Evolutionary conservation across 2,113 vertebrate genomes (phyloP).

Genomic region (Gadus chalcogrammus): DNA sequence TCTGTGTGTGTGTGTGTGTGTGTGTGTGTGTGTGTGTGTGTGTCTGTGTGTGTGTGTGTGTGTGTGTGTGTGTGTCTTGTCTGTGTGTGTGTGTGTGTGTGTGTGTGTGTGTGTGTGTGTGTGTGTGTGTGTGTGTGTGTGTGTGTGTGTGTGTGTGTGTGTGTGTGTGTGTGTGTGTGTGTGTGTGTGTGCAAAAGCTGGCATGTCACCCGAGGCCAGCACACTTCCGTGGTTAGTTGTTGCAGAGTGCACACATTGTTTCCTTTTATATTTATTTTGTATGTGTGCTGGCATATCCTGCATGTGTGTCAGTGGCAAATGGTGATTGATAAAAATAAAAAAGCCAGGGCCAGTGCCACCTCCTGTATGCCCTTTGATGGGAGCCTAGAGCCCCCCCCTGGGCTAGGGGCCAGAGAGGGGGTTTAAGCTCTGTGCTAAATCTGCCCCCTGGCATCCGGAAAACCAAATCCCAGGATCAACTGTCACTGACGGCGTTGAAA

Average conservation of each 20-base stretch:
- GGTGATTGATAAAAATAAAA: not conserved
- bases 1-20: not conserved
- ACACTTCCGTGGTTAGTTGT: not conserved
- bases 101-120: not conserved
- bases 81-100: not conserved
- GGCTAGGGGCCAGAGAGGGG: constrained; percentile 11
- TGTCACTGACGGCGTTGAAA: constrained; percentile 19
- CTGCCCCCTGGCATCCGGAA: constrained; percentile 43
- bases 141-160: not conserved
- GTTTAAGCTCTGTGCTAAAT: constrained; percentile 57
- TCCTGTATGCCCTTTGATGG: constrained; percentile 48
- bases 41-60: not conserved
- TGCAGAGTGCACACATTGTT: not conserved
- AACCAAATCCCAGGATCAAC: constrained; percentile 29
- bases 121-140: not conserved
- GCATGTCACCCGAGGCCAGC: not conserved
- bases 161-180: not conserved
- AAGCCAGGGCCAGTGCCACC: not conserved
- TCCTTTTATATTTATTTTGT: not conserved
- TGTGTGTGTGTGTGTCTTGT: not conserved
- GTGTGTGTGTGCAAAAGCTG: not conserved
- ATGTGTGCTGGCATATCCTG: not conserved
- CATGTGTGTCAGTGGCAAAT: constrained; percentile 34
- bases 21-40: not conserved
- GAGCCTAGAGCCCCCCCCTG: constrained; percentile 31